A percentile compares a stretch with the other conserved stretches of the same genome.
These are phyloP conservation scores for Athene cunicularia DNA, from an alignment of 2,113 vertebrate genomes.

Conservation along the genomic window DNA sequence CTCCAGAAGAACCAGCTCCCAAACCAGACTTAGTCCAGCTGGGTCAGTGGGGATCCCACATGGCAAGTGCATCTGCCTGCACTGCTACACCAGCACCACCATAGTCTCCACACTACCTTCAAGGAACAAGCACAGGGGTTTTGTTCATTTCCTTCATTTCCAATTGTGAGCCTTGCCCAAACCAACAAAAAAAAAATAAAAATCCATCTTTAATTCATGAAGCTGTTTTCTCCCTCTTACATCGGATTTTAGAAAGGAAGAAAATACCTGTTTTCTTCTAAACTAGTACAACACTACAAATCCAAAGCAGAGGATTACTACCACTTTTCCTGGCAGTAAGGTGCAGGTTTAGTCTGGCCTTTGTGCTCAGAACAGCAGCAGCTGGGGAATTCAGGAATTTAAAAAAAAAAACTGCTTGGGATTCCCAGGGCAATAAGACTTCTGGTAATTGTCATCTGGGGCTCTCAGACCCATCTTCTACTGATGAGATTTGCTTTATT, in stretches of 20 bases:
- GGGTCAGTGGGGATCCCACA: background rate
- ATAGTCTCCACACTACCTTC: background rate
- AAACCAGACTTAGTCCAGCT: background rate
- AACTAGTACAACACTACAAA: background rate
- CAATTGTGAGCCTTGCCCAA: background rate
- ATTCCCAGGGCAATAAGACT: background rate
- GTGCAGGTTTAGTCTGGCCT: background rate
- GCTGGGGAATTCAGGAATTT: background rate
- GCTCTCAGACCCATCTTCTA: background rate
- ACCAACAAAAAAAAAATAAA: background rate
- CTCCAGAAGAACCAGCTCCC: background rate
- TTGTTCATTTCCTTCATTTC: background rate
- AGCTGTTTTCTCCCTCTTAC: background rate
- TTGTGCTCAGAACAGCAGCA: background rate
- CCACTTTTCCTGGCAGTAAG: background rate
- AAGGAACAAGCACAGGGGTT: rapidly evolving
- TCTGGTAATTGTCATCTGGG: background rate
- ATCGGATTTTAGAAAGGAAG: background rate
- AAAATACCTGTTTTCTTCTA: background rate
- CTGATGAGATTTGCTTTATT: background rate
- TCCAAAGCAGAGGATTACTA: background rate
- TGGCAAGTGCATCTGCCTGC: background rate
- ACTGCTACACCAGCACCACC: background rate
- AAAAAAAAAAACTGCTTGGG: background rate
- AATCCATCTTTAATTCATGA: background rate